Percentiles rank a stretch among this genome's conserved stretches.
Conservation (phyloP, 2,797 vertebrate genomes). For the Spheniscus humboldti region DNA sequence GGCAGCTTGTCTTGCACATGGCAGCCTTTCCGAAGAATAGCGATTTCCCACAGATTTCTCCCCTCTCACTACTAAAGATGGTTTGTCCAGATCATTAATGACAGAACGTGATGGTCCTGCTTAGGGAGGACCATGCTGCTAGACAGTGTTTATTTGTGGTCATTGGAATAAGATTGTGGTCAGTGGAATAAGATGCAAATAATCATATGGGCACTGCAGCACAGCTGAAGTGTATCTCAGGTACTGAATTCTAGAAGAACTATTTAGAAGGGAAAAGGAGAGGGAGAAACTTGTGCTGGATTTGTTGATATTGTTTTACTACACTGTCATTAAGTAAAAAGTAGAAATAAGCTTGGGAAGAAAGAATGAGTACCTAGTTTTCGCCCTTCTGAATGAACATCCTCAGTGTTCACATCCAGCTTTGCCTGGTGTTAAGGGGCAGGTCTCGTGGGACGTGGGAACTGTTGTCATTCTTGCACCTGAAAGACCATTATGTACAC, state of each 20-base stretch:
- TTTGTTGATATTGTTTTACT: background rate
- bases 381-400: background rate
- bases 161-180: background rate
- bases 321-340: background rate
- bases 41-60: background rate
- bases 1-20: background rate
- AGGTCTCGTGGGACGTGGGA: background rate
- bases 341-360: background rate
- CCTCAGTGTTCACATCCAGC: background rate
- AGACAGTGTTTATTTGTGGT: background rate
- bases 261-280: background rate
- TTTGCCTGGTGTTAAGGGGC: background rate
- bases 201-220: background rate
- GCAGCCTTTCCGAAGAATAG: background rate
- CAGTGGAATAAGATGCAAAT: background rate
- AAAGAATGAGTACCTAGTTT: background rate
- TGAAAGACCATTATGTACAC: conserved; percentile 2
- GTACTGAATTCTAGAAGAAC: background rate
- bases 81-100: background rate
- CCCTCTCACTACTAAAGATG: background rate
- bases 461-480: conserved; percentile 45
- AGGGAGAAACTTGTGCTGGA: background rate
- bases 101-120: background rate
- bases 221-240: background rate
- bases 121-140: background rate